Evolutionary conservation across 2,113 vertebrate species (phyloP), one percentile per base, ranked within the genome.

Genomic region (Forbesichthys papilliferus): DNA sequence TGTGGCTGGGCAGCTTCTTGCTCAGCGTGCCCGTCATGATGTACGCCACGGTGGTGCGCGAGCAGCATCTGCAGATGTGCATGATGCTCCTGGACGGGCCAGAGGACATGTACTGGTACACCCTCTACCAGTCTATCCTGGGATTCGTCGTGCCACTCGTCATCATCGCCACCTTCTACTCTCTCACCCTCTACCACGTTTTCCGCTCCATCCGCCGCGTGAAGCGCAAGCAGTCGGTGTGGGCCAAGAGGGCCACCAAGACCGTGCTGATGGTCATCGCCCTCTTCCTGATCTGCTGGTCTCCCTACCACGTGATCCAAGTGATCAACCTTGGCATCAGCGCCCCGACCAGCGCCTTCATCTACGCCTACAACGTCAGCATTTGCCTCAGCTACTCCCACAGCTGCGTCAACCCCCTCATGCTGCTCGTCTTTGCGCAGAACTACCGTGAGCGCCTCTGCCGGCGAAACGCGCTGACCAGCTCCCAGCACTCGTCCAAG

Each of bases 351-450:
- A 52, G 73, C 3, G 48, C 83, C 34, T 94, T 94, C 3, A 7
- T 92, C 66, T 94, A 93, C 5, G 87, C 84, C 67, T 94, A 94
- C 85, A 93, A 94, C 85, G 82, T 93, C 87, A 93, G 92, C 69
- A 94, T 94, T 82, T 94, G 91, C 73, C 89, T 94, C 64, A 92
- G 93, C 84, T 94, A 94, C 83, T 93, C 92, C 1, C 93, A 94
- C 88, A 94, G 93, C 89, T 94, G 93, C 90, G 91, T 94, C 86
- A 94, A 94, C 82, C 93, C 93, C 0, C 90, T 94, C 36, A 93
- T 92, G 90, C 71, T 94, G 68, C 92, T 94, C 57, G 75, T 93
- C 74, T 94, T 94, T 0, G 92, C 93, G 0, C 91, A 94, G 85
- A 93, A 91, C 78, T 94, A 93, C 76, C 90, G 93, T 6, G 93